Conservation (phyloP, 2,113 vertebrate genomes). For the Mungos mungo region DNA sequence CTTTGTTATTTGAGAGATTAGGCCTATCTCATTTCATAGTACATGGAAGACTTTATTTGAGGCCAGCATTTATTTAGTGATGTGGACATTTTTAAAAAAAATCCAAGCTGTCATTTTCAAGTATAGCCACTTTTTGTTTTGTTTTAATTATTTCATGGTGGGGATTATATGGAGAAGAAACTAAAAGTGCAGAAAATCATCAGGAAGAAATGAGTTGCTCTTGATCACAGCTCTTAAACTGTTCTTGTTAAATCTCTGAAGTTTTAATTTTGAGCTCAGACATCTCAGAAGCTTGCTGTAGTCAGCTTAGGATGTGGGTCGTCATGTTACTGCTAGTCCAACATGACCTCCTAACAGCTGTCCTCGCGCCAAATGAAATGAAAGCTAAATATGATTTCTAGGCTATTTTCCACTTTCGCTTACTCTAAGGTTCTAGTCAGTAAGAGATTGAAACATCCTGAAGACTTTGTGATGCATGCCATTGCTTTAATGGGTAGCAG, state of each 20-base stretch:
- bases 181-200: not conserved
- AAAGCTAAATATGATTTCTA: conserved; percentile 37
- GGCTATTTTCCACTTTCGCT: conserved; percentile 19
- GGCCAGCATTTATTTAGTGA: conserved; percentile 60
- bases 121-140: not conserved
- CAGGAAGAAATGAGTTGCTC: not conserved
- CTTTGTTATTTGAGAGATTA: conserved; percentile 69
- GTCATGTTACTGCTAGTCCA: not conserved
- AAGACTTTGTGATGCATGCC: not conserved
- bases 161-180: conserved; percentile 12
- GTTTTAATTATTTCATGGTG: conserved; percentile 13
- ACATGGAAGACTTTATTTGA: conserved; percentile 57
- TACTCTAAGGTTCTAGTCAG: not conserved
- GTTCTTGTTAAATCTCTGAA: not conserved
- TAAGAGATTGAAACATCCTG: not conserved
- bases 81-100: not conserved
- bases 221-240: not conserved
- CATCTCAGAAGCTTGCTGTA: not conserved
- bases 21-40: conserved; percentile 15
- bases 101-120: conserved; percentile 38
- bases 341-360: not conserved
- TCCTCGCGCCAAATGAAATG: not conserved
- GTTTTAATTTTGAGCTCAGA: not conserved
- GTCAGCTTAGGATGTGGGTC: not conserved
- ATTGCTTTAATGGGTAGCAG: not conserved